These are phyloP conservation scores for Chymomyza fuscimana DNA, from an alignment of 2,888 invertebrate species.

Conservation along the genomic window DNA sequence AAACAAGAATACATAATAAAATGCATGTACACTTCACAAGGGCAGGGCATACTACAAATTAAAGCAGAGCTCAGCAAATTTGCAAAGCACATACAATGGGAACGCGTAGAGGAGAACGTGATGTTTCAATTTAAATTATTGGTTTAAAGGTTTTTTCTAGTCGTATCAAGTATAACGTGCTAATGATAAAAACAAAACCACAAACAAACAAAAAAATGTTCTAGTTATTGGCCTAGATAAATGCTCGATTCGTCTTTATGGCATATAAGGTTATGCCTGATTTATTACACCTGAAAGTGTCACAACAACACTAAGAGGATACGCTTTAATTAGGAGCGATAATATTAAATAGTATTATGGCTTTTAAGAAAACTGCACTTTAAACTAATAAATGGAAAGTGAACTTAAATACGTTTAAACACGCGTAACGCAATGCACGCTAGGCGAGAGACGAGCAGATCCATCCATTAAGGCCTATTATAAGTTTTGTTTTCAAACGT, in stretches of 20 bases:
- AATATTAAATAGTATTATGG: background rate
- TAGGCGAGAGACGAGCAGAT: background rate
- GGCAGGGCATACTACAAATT: background rate
- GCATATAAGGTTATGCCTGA: too few relatives aligned
- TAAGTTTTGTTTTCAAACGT: background rate
- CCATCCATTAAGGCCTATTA: background rate
- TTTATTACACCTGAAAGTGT: too few relatives aligned
- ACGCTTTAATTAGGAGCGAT: background rate
- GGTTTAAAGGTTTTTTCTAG: background rate
- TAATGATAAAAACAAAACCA: background rate
- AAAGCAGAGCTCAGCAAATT: background rate
- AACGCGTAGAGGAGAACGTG: background rate
- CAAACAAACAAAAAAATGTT: background rate
- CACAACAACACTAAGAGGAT: too few relatives aligned
- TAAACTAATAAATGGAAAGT: conserved; percentile 38
- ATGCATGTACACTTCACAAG: background rate
- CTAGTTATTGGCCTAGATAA: background rate
- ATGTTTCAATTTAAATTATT: background rate
- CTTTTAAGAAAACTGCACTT: background rate
- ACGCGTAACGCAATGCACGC: conserved; percentile 48
- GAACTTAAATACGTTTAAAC: conserved; percentile 58
- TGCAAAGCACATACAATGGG: background rate
- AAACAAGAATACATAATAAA: background rate
- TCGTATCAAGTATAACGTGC: background rate
- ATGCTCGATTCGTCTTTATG: background rate